A percentile compares a stretch with the other conserved stretches of the same genome.
Conservation (phyloP, 2,113 vertebrate species). For the Scomber japonicus region DNA sequence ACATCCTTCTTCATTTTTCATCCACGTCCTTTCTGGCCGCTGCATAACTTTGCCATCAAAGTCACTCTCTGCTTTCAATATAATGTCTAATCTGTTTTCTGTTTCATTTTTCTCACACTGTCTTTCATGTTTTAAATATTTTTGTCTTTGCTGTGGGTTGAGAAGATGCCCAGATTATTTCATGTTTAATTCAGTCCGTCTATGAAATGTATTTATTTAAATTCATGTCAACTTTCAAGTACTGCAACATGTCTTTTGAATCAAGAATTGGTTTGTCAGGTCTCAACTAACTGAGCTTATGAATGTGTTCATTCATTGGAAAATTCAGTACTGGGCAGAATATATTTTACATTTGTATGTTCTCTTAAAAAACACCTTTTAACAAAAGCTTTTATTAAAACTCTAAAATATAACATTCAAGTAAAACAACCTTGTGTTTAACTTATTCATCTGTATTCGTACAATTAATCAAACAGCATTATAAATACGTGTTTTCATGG, state of each 20-base stretch:
- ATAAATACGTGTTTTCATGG: slow-evolving; percentile 11
- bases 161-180: slow-evolving; percentile 22
- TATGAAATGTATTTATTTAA: slow-evolving; percentile 26
- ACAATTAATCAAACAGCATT: slow-evolving; percentile 5
- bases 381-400: slow-evolving; percentile 10
- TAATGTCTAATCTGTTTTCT: slow-evolving; percentile 6
- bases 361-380: slow-evolving; percentile 8
- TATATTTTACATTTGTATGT: background rate
- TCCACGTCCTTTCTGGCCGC: background rate
- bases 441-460: slow-evolving; percentile 9
- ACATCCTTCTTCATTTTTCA: background rate
- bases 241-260: background rate
- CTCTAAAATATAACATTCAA: background rate
- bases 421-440: slow-evolving; percentile 3
- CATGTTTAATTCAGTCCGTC: slow-evolving; percentile 3
- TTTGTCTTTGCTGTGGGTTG: slow-evolving; percentile 34
- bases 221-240: background rate
- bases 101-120: slow-evolving; percentile 3
- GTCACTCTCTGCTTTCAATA: background rate
- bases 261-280: background rate
- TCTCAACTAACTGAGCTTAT: slow-evolving; percentile 7
- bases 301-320: background rate
- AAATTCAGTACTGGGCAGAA: background rate
- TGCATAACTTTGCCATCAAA: background rate
- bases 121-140: slow-evolving; percentile 2